These are phyloP conservation scores for Neodiprion lecontei DNA, from an alignment of 1,140 invertebrate species.

Conservation along the genomic window DNA sequence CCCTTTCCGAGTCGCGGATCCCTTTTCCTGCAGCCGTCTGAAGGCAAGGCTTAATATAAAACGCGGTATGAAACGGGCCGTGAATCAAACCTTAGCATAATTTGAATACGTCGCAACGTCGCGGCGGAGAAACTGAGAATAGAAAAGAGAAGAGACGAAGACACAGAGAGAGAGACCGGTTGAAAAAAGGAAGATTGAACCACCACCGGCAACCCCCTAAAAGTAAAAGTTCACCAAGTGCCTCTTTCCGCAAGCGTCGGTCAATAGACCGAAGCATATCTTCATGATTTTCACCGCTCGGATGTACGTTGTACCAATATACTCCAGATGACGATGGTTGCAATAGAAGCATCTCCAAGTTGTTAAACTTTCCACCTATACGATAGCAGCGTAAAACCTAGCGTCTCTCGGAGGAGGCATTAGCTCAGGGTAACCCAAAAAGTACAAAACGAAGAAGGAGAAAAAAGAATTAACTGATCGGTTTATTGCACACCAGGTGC, in stretches of 20 bases:
- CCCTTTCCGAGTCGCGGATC: background rate
- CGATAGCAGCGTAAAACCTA: too few relatives aligned
- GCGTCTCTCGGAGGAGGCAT: too few relatives aligned
- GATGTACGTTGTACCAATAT: too few relatives aligned
- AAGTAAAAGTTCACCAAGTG: slow-evolving; percentile 13
- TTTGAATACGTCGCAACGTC: background rate
- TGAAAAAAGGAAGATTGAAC: slow-evolving; percentile 10
- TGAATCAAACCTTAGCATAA: background rate
- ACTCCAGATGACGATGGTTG: too few relatives aligned
- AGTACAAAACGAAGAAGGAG: too few relatives aligned
- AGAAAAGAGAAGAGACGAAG: slow-evolving; percentile 11
- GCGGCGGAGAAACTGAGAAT: slow-evolving; percentile 1
- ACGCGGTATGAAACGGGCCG: slow-evolving; percentile 1
- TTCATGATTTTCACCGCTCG: too few relatives aligned
- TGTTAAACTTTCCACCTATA: too few relatives aligned
- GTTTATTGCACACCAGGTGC: too few relatives aligned
- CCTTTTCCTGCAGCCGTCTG: background rate
- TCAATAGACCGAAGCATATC: background rate
- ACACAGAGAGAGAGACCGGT: background rate
- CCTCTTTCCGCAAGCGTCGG: background rate
- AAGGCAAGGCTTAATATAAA: background rate
- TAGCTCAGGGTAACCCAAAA: too few relatives aligned
- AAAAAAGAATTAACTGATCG: too few relatives aligned
- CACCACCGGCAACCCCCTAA: background rate
- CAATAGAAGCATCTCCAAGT: too few relatives aligned